Conservation (phyloP, 2,113 vertebrate genomes). For the Todiramphus chloris region DNA sequence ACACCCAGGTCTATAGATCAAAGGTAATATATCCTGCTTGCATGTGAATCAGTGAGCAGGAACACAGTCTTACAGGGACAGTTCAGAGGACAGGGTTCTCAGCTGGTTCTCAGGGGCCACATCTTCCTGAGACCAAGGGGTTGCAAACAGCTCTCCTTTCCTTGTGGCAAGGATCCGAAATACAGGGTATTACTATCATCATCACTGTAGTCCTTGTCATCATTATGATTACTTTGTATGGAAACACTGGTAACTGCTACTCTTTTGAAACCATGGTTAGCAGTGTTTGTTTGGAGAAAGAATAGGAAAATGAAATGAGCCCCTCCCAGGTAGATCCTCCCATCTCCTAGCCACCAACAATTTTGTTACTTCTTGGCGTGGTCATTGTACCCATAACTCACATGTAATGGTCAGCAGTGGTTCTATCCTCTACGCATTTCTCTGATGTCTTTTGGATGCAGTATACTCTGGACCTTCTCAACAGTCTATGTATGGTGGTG, state of each 20-base stretch:
- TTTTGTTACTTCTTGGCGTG: neutral
- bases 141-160: neutral
- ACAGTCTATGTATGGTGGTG: fast-evolving
- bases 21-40: neutral
- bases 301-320: neutral
- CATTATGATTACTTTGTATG: neutral
- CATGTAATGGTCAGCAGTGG: neutral
- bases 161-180: neutral
- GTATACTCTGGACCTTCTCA: neutral
- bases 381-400: neutral
- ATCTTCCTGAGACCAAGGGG: neutral
- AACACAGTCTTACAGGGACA: neutral
- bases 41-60: neutral
- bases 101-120: neutral
- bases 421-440: neutral
- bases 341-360: neutral
- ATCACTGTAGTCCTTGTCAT: neutral
- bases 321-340: neutral
- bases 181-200: neutral
- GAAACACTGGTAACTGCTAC: neutral
- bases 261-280: neutral
- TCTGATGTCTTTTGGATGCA: neutral
- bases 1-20: neutral
- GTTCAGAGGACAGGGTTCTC: neutral
- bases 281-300: neutral